These are phyloP conservation scores for Pangasius krempfi DNA, from an alignment of 2,797 vertebrate species.

Conservation along the genomic window DNA sequence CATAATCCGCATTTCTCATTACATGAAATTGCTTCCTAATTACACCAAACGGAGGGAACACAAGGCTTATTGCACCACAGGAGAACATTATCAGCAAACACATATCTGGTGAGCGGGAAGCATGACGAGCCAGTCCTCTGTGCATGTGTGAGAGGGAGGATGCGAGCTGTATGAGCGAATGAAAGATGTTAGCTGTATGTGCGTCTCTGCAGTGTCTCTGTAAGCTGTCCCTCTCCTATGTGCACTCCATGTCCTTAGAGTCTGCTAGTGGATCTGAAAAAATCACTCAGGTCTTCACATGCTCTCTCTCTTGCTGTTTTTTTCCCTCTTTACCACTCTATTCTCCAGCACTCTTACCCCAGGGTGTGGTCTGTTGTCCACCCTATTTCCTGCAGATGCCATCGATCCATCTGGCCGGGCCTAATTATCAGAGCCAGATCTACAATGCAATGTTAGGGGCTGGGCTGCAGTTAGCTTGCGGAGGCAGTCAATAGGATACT, in stretches of 20 bases:
- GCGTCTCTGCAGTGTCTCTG: slow-evolving; percentile 47
- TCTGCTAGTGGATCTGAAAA: slow-evolving; percentile 65
- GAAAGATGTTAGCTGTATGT: slow-evolving; percentile 46
- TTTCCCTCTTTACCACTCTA: slow-evolving; percentile 43
- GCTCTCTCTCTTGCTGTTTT: slow-evolving; percentile 60
- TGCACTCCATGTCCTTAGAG: slow-evolving; percentile 54
- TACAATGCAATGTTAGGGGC: slow-evolving; percentile 76
- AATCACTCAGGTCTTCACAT: slow-evolving; percentile 72
- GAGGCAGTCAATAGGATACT: slow-evolving; percentile 48
- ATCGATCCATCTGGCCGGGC: slow-evolving; percentile 75
- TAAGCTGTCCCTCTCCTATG: slow-evolving; percentile 52
- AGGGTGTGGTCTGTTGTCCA: slow-evolving; percentile 77
- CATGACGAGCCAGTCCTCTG: slow-evolving; percentile 32
- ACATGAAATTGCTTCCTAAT: slow-evolving; percentile 49
- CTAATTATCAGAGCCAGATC: slow-evolving; percentile 65
- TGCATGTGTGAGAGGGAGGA: slow-evolving; percentile 25
- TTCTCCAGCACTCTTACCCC: slow-evolving; percentile 64
- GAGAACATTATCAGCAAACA: slow-evolving; percentile 47
- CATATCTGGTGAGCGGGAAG: slow-evolving; percentile 49
- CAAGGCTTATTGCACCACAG: slow-evolving; percentile 40
- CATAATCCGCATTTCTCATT: slow-evolving; percentile 47
- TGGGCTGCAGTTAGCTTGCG: slow-evolving; percentile 38
- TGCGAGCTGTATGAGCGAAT: slow-evolving; percentile 19
- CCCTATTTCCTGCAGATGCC: slow-evolving; percentile 63
- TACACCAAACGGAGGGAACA: slow-evolving; percentile 44